phyloP scores from a whole-genome alignment of 2,113 vertebrate species.

The Chlamydotis undulata region DNA sequence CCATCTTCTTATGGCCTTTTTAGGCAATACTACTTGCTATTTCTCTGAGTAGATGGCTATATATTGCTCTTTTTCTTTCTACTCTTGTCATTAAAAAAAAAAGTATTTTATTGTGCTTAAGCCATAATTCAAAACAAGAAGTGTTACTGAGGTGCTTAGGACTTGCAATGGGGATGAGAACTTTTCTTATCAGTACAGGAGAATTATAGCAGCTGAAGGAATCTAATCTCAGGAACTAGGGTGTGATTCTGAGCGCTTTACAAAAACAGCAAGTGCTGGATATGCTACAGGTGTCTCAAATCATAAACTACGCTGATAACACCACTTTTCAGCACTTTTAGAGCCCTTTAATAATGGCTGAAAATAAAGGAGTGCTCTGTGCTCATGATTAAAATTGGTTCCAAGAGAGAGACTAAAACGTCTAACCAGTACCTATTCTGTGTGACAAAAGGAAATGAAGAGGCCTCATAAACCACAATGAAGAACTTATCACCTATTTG shows the following conservation, averaged over 20 bases:
- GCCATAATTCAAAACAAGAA: neutral
- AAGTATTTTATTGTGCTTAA: neutral
- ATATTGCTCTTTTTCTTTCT: neutral
- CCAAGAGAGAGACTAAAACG: neutral
- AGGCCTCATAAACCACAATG: neutral
- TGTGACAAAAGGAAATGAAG: neutral
- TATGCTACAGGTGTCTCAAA: neutral
- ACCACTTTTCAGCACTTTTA: neutral
- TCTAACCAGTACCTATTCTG: neutral
- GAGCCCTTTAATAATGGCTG: neutral
- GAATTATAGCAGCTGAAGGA: neutral
- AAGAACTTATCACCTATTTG: neutral
- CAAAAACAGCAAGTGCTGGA: neutral
- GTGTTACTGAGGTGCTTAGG: neutral
- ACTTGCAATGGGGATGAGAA: neutral
- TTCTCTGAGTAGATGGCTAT: neutral
- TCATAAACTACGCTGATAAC: neutral
- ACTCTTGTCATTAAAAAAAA: neutral
- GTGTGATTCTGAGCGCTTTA: neutral
- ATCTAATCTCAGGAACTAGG: neutral
- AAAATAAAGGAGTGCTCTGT: neutral
- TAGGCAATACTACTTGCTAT: neutral
- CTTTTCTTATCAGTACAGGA: neutral
- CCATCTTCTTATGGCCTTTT: neutral
- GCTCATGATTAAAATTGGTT: neutral